Conservation (phyloP, 2,888 invertebrate species). For the Tetragonula carbonaria region DNA sequence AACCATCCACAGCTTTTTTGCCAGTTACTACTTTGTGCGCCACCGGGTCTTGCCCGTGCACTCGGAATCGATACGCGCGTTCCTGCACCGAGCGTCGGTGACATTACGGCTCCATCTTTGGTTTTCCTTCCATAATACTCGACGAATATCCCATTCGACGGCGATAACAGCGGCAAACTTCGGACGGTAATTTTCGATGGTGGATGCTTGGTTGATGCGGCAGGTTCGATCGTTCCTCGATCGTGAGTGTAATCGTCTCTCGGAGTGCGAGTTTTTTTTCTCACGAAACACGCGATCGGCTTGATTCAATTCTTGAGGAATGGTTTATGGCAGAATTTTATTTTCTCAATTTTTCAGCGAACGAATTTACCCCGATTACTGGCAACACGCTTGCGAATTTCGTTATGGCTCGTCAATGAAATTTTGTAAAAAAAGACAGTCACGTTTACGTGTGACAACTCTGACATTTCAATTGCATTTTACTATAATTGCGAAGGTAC, state of each 20-base stretch:
- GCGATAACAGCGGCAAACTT: conserved; percentile 39
- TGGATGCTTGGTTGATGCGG: neutral
- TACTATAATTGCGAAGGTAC: neutral
- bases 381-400: neutral
- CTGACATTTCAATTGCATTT: neutral
- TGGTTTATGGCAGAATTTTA: too few species aligned
- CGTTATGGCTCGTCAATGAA: neutral
- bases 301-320: too few species aligned
- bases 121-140: conserved; percentile 53
- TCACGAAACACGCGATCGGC: too few species aligned
- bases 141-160: conserved; percentile 32
- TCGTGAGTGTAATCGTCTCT: too few species aligned
- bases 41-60: conserved; percentile 43
- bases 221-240: neutral
- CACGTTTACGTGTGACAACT: neutral
- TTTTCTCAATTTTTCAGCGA: too few species aligned
- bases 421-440: neutral
- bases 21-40: conserved; percentile 45
- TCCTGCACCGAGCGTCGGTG: conserved; percentile 43
- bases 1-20: conserved; percentile 48
- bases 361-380: too few species aligned
- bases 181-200: conserved; percentile 17
- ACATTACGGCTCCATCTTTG: conserved; percentile 60
- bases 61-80: conserved; percentile 52
- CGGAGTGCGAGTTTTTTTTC: too few species aligned